Base-by-base conservation (phyloP, 2,797 vertebrate species). In the Muscicapa comitata region DNA sequence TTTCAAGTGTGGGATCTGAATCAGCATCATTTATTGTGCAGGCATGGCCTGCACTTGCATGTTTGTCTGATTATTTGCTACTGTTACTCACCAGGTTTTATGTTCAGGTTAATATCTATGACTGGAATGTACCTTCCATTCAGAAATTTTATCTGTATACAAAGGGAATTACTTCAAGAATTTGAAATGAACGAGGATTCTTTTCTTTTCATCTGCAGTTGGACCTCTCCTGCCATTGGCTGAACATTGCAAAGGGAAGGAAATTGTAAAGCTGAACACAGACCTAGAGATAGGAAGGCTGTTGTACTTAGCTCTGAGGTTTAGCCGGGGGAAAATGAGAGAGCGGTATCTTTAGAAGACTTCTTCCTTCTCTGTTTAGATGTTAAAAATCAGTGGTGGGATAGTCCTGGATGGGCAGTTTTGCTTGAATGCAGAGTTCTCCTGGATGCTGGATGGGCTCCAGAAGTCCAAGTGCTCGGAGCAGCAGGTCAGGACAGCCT, bases 391-490 rank as follows among this genome's bases (percentile, higher is more conserved):
- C 62, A 21, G 1, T 45, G 18, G 23, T 76, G 67, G 65, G 24
- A 9, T 38, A 25, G 37, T 19, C 40, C 9, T 55, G 43, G 29
- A 6, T 24, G 33, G 42, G 33, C 6, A 33, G 29, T 11, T 83
- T 51, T 18, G 6, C 47, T 50, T 43, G 57, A 61, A 42, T 5
- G 43, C 50, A 17, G 71, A 68, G 21, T 21, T 70, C 40, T 71
- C 59, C 73, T 48, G 59, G 31, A 37, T 3, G 2, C 21, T 0
- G 0, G 19, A 40, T 58, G 43, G 10, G 17, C 2, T 90, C 37
- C 72, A 57, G 50, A 51, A 55, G 28, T 28, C 62, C 47, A 23
- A 43, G 20, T 1, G 12, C 45, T 72, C 1, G 10, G 75, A 72
- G 67, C 66, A 65, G 86, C 58, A 54, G 42, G 48, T 47, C 47